These are phyloP conservation scores for Anhinga anhinga DNA, from an alignment of 2,113 vertebrate species.

Conservation along the genomic window DNA sequence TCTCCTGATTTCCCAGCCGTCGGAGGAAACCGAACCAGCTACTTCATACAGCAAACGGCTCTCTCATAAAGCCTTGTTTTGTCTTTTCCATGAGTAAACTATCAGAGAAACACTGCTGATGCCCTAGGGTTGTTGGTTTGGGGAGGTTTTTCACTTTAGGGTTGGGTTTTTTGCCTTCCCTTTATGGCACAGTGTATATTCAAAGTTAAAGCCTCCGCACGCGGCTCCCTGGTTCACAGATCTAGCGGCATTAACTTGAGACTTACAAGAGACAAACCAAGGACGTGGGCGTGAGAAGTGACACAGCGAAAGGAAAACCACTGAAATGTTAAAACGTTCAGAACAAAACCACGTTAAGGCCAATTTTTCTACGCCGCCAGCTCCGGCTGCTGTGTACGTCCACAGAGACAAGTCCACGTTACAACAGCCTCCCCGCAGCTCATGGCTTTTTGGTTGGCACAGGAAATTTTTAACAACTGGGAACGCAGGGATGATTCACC, in stretches of 20 bases:
- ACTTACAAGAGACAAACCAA: background rate
- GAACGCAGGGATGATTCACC: background rate
- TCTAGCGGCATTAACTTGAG: background rate
- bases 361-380: background rate
- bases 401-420: rapidly evolving
- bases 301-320: background rate
- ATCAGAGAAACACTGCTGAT: background rate
- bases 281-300: background rate
- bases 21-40: background rate
- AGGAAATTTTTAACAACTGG: background rate
- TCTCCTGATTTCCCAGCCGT: background rate
- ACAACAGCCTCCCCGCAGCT: background rate
- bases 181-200: background rate
- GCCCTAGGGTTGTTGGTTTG: rapidly evolving
- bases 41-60: rapidly evolving
- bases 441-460: background rate
- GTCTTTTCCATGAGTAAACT: rapidly evolving
- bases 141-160: background rate
- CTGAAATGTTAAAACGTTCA: rapidly evolving
- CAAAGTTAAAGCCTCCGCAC: background rate
- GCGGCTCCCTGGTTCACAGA: background rate
- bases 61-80: background rate
- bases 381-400: rapidly evolving
- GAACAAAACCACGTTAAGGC: background rate
- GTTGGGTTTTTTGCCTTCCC: background rate